Evolutionary conservation across 2,113 vertebrate genomes (phyloP), one percentile per base, ranked within the genome.

Genomic region (Columbina picui): DNA sequence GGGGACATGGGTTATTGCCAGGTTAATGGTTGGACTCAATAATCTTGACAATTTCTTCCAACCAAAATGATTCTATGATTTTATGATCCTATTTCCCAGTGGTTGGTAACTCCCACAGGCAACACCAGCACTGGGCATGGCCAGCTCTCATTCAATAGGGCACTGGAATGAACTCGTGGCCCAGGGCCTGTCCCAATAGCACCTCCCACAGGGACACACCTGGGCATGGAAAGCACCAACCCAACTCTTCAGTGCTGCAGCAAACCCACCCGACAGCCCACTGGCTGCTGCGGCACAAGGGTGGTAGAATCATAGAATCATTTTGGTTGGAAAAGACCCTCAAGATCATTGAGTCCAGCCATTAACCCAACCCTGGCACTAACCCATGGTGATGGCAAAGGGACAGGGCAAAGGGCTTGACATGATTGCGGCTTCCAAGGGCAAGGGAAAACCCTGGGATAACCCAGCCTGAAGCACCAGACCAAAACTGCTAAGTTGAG

Each of bases 171-270:
- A 43, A 8, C 6, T 15, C 2, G 0, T 7, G 15, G 8, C 5
- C 22, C 1, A 1, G 12, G 38, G 8, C 36, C 30, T 3, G 0
- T n/a, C 52, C 17, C 63, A 4, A 0, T 0, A 0, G 49, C 18
- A 36, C 10, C 7, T 61, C 19, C 29, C 32, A 6, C 47, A 29
- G 32, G 20, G 43, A 64, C n/a, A 4, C 27, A 1, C 1, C 6
- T 9, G 56, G 52, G 34, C 67, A 26, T 0, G 14, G 59, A 2
- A 26, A 25, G 67, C 41, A 34, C 29, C 71, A 7, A 5, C 27
- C 27, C 56, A 3, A 0, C 6, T 1, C 23, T 1, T 1, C 26
- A 4, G 10, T 0, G 7, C 60, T 20, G 53, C 65, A 6, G 68
- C 5, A 7, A 1, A 7, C 41, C 50, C 65, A 53, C 34, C 49